phyloP scores from a whole-genome alignment of 2,113 vertebrate genomes.

The Mustela nigripes region DNA sequence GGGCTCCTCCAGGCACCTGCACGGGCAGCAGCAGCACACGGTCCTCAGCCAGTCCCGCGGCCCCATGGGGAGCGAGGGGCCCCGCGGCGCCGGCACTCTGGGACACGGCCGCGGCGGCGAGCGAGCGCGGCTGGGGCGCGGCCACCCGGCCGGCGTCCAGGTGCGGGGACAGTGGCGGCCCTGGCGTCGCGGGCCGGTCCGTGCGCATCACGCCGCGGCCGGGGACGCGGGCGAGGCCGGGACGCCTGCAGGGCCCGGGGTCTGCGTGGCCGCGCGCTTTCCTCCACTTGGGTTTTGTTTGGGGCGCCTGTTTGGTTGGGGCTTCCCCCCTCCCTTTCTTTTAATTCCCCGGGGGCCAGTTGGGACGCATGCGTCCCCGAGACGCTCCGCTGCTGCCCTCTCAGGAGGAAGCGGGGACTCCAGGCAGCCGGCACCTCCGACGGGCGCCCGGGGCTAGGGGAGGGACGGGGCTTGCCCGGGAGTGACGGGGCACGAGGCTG shows the following conservation, averaged over 20 bases:
- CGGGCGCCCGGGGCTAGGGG: not conserved
- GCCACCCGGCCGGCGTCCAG: conserved; percentile 27
- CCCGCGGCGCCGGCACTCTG: not conserved
- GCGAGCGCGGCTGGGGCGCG: not conserved
- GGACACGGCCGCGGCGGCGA: not conserved
- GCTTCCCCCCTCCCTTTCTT: not conserved
- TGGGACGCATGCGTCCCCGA: conserved; percentile 77
- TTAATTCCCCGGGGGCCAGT: conserved; percentile 71
- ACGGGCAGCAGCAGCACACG: conserved; percentile 77
- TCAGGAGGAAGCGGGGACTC: conserved; percentile 64
- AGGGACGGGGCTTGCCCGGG: not conserved
- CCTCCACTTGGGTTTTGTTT: conserved; percentile 6
- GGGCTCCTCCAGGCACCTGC: conserved; percentile 68
- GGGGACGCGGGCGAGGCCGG: not conserved
- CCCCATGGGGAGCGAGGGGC: conserved; percentile 79
- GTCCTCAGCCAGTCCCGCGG: conserved; percentile 80
- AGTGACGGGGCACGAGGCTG: not conserved
- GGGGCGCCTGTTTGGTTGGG: not conserved
- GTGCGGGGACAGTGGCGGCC: not conserved
- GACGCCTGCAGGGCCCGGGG: not conserved
- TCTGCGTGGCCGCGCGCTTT: not conserved
- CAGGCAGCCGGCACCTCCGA: not conserved
- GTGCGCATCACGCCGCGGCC: conserved; percentile 61
- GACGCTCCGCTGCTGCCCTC: conserved; percentile 76
- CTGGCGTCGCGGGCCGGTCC: conserved; percentile 23